phyloP scores from a whole-genome alignment of 2,113 vertebrate species.

The Cettia cetti region DNA sequence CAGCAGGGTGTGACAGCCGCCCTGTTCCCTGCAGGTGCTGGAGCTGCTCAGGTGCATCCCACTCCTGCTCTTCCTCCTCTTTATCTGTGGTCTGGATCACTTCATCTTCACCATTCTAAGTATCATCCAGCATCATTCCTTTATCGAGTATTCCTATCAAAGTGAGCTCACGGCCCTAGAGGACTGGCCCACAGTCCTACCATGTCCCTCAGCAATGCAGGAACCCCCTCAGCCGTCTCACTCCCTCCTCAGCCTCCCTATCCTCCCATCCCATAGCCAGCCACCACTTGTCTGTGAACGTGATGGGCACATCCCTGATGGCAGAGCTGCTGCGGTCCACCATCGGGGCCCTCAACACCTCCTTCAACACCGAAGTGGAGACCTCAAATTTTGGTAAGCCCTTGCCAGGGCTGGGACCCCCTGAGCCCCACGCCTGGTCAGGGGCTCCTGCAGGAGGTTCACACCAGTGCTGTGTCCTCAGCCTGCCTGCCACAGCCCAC shows the following conservation, averaged over 20 bases:
- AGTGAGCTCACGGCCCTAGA: slow-evolving; percentile 61
- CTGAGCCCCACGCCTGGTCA: not conserved
- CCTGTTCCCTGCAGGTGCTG: slow-evolving; percentile 31
- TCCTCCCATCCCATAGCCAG: slow-evolving; percentile 65
- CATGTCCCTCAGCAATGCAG: not conserved
- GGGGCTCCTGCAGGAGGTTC: not conserved
- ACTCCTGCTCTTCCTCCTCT: slow-evolving; percentile 63
- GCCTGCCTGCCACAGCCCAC: slow-evolving; percentile 73
- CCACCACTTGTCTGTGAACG: slow-evolving; percentile 79
- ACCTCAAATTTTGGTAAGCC: slow-evolving; percentile 75
- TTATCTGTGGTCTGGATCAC: slow-evolving; percentile 74
- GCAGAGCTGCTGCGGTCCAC: slow-evolving; percentile 79
- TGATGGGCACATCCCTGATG: slow-evolving; percentile 82
- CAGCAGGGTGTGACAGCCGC: not conserved
- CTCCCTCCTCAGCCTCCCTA: rapidly evolving
- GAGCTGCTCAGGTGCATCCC: slow-evolving; percentile 74
- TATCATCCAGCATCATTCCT: slow-evolving; percentile 78
- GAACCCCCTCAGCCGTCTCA: not conserved
- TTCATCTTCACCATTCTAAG: slow-evolving; percentile 75
- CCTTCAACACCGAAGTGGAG: slow-evolving; percentile 57
- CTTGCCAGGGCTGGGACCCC: rapidly evolving
- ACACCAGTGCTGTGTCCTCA: rapidly evolving
- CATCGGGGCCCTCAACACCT: slow-evolving; percentile 81
- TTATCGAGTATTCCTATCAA: slow-evolving; percentile 77
- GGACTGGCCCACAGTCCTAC: not conserved